Conservation (phyloP, 2,113 vertebrate genomes). For the Lichenostomus cassidix region DNA sequence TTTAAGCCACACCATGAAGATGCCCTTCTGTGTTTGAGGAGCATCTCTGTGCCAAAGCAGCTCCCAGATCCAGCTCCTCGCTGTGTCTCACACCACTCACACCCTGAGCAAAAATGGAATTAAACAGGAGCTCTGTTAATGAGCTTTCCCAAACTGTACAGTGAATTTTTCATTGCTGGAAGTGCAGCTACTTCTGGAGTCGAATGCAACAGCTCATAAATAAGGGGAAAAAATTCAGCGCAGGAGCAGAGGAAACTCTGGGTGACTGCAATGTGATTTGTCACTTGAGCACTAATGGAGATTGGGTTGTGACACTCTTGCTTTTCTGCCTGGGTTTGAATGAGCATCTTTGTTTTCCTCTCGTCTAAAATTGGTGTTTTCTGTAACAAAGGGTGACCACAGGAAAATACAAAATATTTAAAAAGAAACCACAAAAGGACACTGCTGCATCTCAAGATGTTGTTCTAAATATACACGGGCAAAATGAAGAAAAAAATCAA, state of each 20-base stretch:
- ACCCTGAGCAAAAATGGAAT: neutral
- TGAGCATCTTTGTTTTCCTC: neutral
- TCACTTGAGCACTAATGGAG: neutral
- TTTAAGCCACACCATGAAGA: accelerated
- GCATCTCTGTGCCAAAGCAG: neutral
- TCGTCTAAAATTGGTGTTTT: neutral
- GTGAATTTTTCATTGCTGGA: neutral
- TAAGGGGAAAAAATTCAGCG: neutral
- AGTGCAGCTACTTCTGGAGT: neutral
- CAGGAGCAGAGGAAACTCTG: neutral
- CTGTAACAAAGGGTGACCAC: neutral
- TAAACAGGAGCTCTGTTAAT: neutral
- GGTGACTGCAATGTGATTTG: neutral
- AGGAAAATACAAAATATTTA: neutral
- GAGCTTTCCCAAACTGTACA: neutral
- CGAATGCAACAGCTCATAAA: neutral
- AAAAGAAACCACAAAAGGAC: neutral
- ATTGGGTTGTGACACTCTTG: neutral
- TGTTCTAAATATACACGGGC: neutral
- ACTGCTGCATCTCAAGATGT: neutral
- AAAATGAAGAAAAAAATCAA: neutral
- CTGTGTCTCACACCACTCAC: neutral
- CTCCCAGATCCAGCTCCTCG: neutral
- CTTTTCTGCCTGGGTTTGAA: neutral
- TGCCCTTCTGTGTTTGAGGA: neutral